A percentile compares a stretch with the other conserved stretches of the same genome.
Conservation (phyloP, 1,140 invertebrate species). For the Diuraphis noxia region DNA sequence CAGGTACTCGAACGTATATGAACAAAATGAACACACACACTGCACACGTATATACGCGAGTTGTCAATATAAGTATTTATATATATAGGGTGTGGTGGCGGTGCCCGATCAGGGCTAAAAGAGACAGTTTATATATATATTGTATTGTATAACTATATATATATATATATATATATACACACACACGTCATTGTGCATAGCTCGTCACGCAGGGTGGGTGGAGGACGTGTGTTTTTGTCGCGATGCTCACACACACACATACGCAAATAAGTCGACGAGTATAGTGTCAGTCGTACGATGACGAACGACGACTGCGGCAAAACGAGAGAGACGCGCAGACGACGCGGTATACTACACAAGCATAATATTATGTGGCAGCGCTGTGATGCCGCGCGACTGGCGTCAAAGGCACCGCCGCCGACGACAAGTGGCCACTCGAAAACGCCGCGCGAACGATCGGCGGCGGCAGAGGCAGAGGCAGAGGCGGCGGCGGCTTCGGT, state of each 20-base stretch:
- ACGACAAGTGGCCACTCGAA: constrained; percentile 40
- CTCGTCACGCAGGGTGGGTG: too few species aligned
- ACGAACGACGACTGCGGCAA: neutral
- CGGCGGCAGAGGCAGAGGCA: too few species aligned
- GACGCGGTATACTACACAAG: neutral
- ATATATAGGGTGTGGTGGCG: neutral
- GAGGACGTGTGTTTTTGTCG: neutral
- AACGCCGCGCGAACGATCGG: neutral
- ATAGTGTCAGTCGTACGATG: neutral
- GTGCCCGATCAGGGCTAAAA: neutral
- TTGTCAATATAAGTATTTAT: neutral
- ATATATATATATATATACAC: too few species aligned
- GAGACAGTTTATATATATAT: neutral
- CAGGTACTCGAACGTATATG: neutral
- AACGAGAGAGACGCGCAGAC: neutral
- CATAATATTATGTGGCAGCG: neutral
- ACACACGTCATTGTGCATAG: neutral
- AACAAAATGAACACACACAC: neutral
- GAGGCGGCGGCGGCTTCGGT: too few species aligned
- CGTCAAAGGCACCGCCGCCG: constrained; percentile 50
- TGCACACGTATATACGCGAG: neutral
- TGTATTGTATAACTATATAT: neutral
- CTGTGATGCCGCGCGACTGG: constrained; percentile 35
- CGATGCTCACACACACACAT: neutral
- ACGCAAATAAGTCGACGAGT: neutral